These are phyloP conservation scores for Caenorhabditis sp. DNA, from an alignment of 2,888 invertebrate genomes.

Conservation along the genomic window DNA sequence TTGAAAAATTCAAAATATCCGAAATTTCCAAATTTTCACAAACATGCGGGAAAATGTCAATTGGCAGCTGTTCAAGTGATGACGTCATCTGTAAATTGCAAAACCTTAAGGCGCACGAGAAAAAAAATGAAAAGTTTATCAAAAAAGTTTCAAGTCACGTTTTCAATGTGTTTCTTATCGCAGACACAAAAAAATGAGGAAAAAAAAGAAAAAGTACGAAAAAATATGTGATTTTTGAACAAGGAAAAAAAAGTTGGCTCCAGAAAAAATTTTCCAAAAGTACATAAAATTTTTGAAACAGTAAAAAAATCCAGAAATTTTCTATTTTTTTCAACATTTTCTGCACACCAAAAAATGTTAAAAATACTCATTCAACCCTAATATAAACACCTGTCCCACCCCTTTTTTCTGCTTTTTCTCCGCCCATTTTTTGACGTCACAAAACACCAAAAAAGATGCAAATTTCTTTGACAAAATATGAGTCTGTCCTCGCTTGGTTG, in stretches of 20 bases:
- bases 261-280: background rate
- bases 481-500: conserved; percentile 1
- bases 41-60: conserved; percentile 14
- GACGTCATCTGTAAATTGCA: conserved; percentile 6
- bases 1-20: conserved; percentile 14
- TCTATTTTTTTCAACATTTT: no score
- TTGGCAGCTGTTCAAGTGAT: conserved; percentile 16
- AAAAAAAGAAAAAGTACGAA: conserved; percentile 24
- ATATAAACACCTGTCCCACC: background rate
- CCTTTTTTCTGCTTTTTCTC: conserved; percentile 3
- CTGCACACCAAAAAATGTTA: no score
- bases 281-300: no score
- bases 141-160: background rate
- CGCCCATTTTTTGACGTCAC: conserved; percentile 1
- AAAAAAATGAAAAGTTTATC: background rate
- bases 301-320: no score
- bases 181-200: no score
- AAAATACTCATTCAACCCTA: no score
- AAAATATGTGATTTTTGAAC: no score
- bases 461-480: conserved; percentile 34
- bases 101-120: conserved; percentile 1
- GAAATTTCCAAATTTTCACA: conserved; percentile 18
- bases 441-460: conserved; percentile 13
- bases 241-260: no score
- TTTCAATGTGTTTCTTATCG: no score